Percentiles rank a stretch among this genome's conserved stretches.
Conservation (phyloP, 2,888 invertebrate genomes). For the Aleiodes testaceus region DNA sequence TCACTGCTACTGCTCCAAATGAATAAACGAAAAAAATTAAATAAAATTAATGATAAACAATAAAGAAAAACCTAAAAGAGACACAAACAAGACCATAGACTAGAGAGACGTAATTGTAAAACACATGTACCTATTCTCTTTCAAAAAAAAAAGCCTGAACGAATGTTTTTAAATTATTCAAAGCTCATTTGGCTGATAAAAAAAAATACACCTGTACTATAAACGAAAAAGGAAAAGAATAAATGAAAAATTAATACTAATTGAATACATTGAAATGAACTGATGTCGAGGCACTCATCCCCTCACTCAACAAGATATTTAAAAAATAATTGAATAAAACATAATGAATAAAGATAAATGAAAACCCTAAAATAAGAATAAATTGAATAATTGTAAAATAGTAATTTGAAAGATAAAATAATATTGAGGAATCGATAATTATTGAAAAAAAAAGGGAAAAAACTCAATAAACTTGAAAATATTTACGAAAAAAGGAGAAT, state of each 20-base stretch:
- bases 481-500: constrained; percentile 49
- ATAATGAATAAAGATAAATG: neutral
- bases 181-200: constrained; percentile 33
- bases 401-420: constrained; percentile 45
- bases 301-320: constrained; percentile 33
- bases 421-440: constrained; percentile 49
- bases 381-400: constrained; percentile 45
- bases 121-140: constrained; percentile 62
- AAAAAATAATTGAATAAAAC: constrained; percentile 8
- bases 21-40: constrained; percentile 42
- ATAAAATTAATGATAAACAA: constrained; percentile 40
- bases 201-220: constrained; percentile 55
- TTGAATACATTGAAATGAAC: constrained; percentile 36
- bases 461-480: constrained; percentile 45
- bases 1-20: constrained; percentile 52
- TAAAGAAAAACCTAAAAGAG: constrained; percentile 29
- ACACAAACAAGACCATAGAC: constrained; percentile 53
- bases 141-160: constrained; percentile 57
- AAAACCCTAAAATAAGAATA: neutral
- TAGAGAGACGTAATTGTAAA: constrained; percentile 59
- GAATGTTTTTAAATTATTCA: constrained; percentile 38
- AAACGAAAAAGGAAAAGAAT: constrained; percentile 52
- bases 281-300: constrained; percentile 41
- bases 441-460: constrained; percentile 59
- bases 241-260: constrained; percentile 28